Percentiles rank a stretch among this genome's conserved stretches.
These are phyloP conservation scores for Callipepla squamata DNA, from an alignment of 2,113 vertebrate genomes.

Conservation along the genomic window DNA sequence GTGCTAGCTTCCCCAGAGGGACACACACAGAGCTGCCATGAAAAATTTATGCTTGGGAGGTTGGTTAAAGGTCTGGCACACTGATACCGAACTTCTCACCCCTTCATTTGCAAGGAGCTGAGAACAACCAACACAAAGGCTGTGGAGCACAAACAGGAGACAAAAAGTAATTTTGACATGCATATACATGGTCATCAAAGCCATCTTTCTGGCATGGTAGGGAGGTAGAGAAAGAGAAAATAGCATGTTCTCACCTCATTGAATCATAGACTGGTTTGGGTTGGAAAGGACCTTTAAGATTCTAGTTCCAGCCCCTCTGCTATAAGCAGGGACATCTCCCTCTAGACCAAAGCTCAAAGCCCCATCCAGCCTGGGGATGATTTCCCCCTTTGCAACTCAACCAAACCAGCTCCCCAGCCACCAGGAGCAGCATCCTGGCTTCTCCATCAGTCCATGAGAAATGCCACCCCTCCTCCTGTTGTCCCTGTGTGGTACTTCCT, in stretches of 20 bases:
- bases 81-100: rapidly evolving
- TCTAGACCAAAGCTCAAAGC: too few relatives aligned
- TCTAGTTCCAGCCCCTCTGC: too few relatives aligned
- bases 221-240: neutral
- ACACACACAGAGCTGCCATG: neutral
- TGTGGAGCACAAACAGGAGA: neutral
- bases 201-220: neutral
- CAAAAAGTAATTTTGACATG: neutral
- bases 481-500: neutral
- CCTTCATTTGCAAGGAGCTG: neutral
- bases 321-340: too few relatives aligned
- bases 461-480: neutral
- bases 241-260: neutral
- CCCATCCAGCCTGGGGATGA: neutral
- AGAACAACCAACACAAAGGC: neutral
- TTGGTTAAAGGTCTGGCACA: neutral
- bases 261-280: too few relatives aligned
- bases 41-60: neutral
- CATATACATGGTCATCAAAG: neutral
- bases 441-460: neutral
- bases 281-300: too few relatives aligned
- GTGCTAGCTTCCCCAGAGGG: neutral
- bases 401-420: neutral
- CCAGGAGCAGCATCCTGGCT: neutral
- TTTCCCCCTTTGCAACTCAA: neutral